These are phyloP conservation scores for Rhea americana DNA, from an alignment of 2,113 vertebrate species.

Conservation along the genomic window DNA sequence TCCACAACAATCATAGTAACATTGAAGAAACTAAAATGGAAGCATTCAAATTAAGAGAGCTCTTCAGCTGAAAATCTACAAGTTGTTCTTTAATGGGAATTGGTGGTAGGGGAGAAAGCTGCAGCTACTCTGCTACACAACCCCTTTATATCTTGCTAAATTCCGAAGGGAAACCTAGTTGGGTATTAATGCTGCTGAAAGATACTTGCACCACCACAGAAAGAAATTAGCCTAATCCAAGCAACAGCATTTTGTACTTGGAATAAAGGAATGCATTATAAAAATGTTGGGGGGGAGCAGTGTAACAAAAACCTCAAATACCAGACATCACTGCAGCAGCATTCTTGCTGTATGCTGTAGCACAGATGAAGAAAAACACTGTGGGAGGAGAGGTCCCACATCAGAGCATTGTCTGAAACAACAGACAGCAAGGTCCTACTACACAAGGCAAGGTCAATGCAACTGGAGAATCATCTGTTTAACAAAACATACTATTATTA, in stretches of 20 bases:
- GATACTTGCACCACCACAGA: neutral
- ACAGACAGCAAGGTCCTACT: constrained; percentile 61
- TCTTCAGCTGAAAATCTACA: neutral
- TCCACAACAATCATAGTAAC: neutral
- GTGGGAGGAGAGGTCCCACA: constrained; percentile 50
- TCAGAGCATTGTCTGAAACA: constrained; percentile 56
- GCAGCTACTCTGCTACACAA: neutral
- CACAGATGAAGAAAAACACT: constrained; percentile 34
- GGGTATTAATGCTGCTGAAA: constrained; percentile 11
- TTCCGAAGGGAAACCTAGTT: constrained; percentile 23
- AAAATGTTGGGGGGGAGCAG: constrained; percentile 16
- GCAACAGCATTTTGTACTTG: constrained; percentile 15
- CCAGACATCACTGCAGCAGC: constrained; percentile 34
- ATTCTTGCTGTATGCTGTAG: constrained; percentile 49
- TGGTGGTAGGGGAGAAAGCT: neutral
- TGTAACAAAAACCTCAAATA: constrained; percentile 52
- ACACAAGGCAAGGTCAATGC: constrained; percentile 60
- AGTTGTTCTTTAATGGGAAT: neutral
- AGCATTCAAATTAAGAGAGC: neutral
- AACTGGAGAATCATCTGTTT: constrained; percentile 67
- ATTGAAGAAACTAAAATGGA: neutral
- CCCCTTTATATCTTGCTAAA: neutral
- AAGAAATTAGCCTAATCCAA: constrained; percentile 11
- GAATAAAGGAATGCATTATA: constrained; percentile 39
- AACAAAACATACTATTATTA: constrained; percentile 73